Base-by-base conservation (phyloP, 2,113 vertebrate species). In the Trogon melanurus region DNA sequence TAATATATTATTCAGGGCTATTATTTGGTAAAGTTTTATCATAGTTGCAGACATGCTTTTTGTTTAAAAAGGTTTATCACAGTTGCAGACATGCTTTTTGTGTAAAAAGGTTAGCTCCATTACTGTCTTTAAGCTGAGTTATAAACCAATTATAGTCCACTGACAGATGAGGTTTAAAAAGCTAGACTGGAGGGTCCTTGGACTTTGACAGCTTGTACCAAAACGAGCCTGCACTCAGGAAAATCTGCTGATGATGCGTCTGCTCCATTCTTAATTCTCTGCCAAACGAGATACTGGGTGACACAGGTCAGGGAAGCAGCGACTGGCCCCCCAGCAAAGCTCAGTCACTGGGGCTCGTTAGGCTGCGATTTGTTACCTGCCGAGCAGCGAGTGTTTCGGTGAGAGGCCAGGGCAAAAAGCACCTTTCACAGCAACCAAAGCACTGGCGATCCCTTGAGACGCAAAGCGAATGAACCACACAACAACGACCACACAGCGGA, bases 211-310 rank as follows among this genome's bases (percentile, higher is more conserved):
- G 78, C 58, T 70, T 54, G 79, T 60, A 90, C 62, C 93, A 81
- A 87, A 91, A 91, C 50, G 85, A 93, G 90, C 57, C 89, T 96
- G 88, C 26, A 34, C 85, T 91, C 60, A 41, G 91, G 71, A 93
- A 95, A 97, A 97, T 95, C 76, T 97, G 97, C 98, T 98, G 98
- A 98, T 95, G 79, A 69, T 76, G 96, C 88, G 97, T 97, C 97
- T 98, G 85, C 95, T 96, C 70, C 69, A 83, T 74, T 76, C 96
- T 85, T 48, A 75, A 88, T 91, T 95, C 82, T 26, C 67, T 96
- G 96, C 97, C 97, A 96, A 87, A 75, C 8, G 92, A 97, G 95
- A 95, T 61, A 71, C 51, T 50, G 69, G 69, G 82, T 72, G 88
- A 85, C 6, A 65, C 64, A 97, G 96, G 97, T 96, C 97, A 96